Percentiles rank a stretch among this genome's conserved stretches.
These are phyloP conservation scores for Rhingia campestris DNA, from an alignment of 2,888 invertebrate genomes.

Conservation along the genomic window DNA sequence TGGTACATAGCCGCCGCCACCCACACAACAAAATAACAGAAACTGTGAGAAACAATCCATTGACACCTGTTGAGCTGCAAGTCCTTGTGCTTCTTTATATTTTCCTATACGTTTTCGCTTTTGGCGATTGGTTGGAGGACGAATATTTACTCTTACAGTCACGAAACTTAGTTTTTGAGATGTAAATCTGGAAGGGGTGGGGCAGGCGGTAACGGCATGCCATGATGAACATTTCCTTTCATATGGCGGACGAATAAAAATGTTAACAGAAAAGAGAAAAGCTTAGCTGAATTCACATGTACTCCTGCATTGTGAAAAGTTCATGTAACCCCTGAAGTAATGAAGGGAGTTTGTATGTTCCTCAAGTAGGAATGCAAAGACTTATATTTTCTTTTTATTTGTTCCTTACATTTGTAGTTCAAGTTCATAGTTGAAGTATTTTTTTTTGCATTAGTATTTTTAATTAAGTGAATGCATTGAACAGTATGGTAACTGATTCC, in stretches of 20 bases:
- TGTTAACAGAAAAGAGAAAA: neutral
- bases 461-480: neutral
- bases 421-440: slow-evolving; percentile 20
- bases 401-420: slow-evolving; percentile 7
- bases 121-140: slow-evolving; percentile 31
- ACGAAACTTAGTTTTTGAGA: slow-evolving; percentile 40
- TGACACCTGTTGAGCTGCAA: slow-evolving; percentile 63
- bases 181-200: neutral
- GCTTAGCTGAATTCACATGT: neutral
- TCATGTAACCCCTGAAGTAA: slow-evolving; percentile 8
- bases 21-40: slow-evolving; percentile 32
- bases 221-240: slow-evolving; percentile 13
- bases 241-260: slow-evolving; percentile 1
- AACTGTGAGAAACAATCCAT: slow-evolving; percentile 62
- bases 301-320: neutral
- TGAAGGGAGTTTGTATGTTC: slow-evolving; percentile 4
- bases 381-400: neutral
- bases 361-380: neutral
- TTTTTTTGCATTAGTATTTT: neutral
- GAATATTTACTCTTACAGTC: slow-evolving; percentile 54
- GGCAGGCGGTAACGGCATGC: neutral
- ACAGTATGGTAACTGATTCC: neutral
- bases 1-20: slow-evolving; percentile 3
- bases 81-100: slow-evolving; percentile 45
- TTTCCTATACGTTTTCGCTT: slow-evolving; percentile 2